Evolutionary conservation across 1,140 invertebrate species (phyloP).

Genomic region (Trichonephila inaurata): DNA sequence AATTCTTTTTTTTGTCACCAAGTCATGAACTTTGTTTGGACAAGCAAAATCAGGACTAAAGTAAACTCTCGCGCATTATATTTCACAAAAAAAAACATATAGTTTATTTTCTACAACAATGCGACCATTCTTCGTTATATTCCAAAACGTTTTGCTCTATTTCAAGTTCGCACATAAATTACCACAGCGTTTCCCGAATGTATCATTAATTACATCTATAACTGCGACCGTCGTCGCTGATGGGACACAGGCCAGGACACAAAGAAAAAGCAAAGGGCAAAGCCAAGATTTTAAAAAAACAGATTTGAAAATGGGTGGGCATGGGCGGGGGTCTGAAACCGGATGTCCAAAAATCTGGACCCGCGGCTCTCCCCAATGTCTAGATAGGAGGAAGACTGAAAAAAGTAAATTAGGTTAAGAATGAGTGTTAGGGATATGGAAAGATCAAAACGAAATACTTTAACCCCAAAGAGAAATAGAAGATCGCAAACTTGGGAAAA

Average conservation of each 20-base stretch:
- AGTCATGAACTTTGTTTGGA: too few relatives aligned
- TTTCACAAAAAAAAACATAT: neutral
- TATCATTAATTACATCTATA: constrained; percentile 7
- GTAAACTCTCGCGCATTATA: too few relatives aligned
- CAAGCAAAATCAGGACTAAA: too few relatives aligned
- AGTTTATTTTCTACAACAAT: neutral
- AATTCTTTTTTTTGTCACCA: too few relatives aligned
- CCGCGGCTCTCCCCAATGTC: constrained; percentile 45
- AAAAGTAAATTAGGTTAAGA: constrained; percentile 62
- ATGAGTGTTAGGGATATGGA: constrained; percentile 54
- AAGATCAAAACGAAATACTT: constrained; percentile 40
- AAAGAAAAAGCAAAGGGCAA: neutral
- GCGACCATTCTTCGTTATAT: neutral
- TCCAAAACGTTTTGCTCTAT: neutral
- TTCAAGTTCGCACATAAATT: constrained; percentile 16
- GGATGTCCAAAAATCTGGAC: constrained; percentile 16
- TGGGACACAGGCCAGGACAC: neutral
- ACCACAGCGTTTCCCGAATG: neutral
- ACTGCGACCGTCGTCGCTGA: neutral
- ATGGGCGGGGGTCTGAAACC: neutral
- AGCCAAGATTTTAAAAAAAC: constrained; percentile 26
- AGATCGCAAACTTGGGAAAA: neutral
- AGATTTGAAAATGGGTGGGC: neutral
- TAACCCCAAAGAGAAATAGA: neutral
- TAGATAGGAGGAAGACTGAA: constrained; percentile 47